phyloP scores from a whole-genome alignment of 2,888 invertebrate species.

The Sussaba pulchella region DNA sequence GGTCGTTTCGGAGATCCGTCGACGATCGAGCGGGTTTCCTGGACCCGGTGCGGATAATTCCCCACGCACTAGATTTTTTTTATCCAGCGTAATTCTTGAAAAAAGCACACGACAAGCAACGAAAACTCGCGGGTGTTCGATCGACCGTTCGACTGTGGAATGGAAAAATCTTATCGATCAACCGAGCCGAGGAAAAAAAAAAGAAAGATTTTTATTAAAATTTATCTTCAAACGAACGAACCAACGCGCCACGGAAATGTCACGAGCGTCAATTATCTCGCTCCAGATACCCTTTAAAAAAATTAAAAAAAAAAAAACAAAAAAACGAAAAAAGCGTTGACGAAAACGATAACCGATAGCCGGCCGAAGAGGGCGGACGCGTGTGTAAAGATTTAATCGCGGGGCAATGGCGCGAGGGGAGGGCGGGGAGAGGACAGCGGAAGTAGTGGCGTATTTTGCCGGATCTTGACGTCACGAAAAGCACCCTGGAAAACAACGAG shows the following conservation, averaged over 20 bases:
- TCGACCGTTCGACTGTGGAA: constrained; percentile 38
- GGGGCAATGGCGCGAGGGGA: constrained; percentile 16
- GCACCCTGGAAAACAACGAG: constrained; percentile 34
- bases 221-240: no score
- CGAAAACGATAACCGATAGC: constrained; percentile 46
- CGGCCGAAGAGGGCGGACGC: constrained; percentile 35
- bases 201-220: no score
- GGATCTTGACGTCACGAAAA: constrained; percentile 43
- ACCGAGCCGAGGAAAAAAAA: no score
- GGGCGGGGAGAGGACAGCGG: constrained; percentile 27
- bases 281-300: constrained; percentile 35
- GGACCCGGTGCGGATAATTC: constrained; percentile 9
- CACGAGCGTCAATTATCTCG: constrained; percentile 35
- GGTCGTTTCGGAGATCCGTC: constrained; percentile 28
- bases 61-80: constrained; percentile 32
- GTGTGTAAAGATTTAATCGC: constrained; percentile 27
- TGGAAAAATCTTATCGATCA: constrained; percentile 37
- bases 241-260: constrained; percentile 39
- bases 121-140: constrained; percentile 24
- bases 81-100: constrained; percentile 50
- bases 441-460: constrained; percentile 18
- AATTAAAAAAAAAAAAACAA: no score
- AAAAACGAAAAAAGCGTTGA: no score
- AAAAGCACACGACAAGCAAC: constrained; percentile 50
- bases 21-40: constrained; percentile 19